Conservation (phyloP, 2,888 invertebrate species). For the Prosapia bicincta region DNA sequence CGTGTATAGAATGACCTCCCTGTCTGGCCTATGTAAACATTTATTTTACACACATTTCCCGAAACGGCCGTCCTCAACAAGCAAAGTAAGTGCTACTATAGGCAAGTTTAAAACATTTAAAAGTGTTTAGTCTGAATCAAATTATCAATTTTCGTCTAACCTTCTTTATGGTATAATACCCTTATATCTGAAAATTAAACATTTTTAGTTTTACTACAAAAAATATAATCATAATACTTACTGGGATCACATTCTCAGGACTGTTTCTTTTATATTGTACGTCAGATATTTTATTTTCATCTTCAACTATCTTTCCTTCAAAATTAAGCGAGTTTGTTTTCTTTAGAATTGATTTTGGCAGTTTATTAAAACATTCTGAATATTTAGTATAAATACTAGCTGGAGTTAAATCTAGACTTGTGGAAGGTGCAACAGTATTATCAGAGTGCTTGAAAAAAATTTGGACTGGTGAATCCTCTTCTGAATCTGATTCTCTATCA, state of each 20-base stretch:
- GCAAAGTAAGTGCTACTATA: too few relatives aligned
- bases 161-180: too few relatives aligned
- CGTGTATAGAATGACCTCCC: too few relatives aligned
- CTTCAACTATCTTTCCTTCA: neutral
- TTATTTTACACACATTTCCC: too few relatives aligned
- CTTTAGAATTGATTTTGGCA: neutral
- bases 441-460: constrained; percentile 5
- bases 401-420: neutral
- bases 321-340: neutral
- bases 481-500: constrained; percentile 24
- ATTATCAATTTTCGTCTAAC: too few relatives aligned
- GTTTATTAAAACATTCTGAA: neutral
- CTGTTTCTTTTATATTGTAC: neutral
- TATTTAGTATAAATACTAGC: neutral
- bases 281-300: neutral
- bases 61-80: too few relatives aligned
- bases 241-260: neutral
- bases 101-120: too few relatives aligned
- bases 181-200: too few relatives aligned
- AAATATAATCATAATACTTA: neutral
- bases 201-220: too few relatives aligned
- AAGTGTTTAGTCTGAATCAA: too few relatives aligned
- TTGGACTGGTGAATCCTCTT: neutral
- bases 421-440: neutral
- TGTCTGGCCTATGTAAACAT: too few relatives aligned